Evolutionary conservation across 2,888 invertebrate genomes (phyloP).

Genomic region (Lycophotia porphyrea): DNA sequence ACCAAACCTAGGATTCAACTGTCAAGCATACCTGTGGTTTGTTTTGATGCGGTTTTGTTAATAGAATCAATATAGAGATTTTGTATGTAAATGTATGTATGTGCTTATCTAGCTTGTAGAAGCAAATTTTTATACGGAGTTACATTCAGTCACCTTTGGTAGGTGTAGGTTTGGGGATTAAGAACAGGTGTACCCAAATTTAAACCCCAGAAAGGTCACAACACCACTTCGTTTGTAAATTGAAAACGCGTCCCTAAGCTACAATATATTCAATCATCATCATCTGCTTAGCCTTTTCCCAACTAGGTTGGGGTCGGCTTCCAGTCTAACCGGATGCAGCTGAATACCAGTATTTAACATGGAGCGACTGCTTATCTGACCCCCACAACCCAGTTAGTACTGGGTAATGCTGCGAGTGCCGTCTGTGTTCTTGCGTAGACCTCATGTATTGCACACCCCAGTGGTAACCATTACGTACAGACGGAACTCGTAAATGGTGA

Average conservation of each 20-base stretch:
- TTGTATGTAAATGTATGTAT: neutral
- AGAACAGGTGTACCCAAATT: neutral
- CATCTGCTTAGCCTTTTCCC: no score
- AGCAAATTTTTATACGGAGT: neutral
- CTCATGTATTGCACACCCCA: no score
- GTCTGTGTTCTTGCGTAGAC: no score
- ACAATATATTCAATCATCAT: no score
- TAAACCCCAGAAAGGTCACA: neutral
- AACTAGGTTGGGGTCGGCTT: no score
- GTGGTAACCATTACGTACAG: no score
- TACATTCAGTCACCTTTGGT: neutral
- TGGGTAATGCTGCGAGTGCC: no score
- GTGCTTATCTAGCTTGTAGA: neutral
- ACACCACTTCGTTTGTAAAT: neutral
- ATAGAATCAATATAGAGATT: neutral
- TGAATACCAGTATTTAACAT: no score
- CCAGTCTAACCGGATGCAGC: no score
- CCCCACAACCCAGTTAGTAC: no score
- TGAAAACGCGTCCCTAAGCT: neutral
- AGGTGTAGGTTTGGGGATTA: neutral
- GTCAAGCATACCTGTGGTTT: neutral
- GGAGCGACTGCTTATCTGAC: no score
- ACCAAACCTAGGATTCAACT: neutral
- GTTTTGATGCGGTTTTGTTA: neutral
- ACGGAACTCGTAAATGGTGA: no score